phyloP scores from a whole-genome alignment of 1,140 invertebrate genomes.

The Panagrolaimus sp. region DNA sequence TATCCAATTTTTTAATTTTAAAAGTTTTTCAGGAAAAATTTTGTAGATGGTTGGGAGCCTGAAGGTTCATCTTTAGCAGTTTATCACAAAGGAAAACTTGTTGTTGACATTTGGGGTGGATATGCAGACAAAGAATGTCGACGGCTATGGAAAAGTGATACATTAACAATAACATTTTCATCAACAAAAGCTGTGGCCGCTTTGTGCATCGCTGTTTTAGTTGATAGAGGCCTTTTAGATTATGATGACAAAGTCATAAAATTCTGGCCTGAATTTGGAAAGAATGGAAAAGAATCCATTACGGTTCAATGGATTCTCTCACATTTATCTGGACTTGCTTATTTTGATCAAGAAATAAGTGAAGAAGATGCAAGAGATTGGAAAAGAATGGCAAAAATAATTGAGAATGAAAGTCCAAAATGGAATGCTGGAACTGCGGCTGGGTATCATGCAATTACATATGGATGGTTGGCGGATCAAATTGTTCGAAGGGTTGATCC shows the following conservation, averaged over 20 bases:
- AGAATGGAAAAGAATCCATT: constrained; percentile 59
- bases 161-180: constrained; percentile 41
- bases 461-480: constrained; percentile 50
- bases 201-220: constrained; percentile 55
- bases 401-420: constrained; percentile 42
- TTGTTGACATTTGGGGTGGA: constrained; percentile 60
- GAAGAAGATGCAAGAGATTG: constrained; percentile 29
- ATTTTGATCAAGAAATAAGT: constrained; percentile 33
- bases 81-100: constrained; percentile 38
- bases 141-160: constrained; percentile 39
- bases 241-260: constrained; percentile 57
- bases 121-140: constrained; percentile 52
- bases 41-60: constrained; percentile 38
- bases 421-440: constrained; percentile 37
- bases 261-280: constrained; percentile 61
- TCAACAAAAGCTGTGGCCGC: constrained; percentile 54
- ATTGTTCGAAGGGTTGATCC: constrained; percentile 41
- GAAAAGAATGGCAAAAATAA: constrained; percentile 28
- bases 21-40: constrained; percentile 39
- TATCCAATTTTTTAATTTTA: too few relatives aligned
- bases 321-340: constrained; percentile 56
- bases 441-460: constrained; percentile 46
- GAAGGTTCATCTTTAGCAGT: constrained; percentile 58
- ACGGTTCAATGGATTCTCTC: constrained; percentile 59
- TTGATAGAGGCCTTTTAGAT: constrained; percentile 56